phyloP scores from a whole-genome alignment of 2,113 vertebrate species.

The Proteles cristata region DNA sequence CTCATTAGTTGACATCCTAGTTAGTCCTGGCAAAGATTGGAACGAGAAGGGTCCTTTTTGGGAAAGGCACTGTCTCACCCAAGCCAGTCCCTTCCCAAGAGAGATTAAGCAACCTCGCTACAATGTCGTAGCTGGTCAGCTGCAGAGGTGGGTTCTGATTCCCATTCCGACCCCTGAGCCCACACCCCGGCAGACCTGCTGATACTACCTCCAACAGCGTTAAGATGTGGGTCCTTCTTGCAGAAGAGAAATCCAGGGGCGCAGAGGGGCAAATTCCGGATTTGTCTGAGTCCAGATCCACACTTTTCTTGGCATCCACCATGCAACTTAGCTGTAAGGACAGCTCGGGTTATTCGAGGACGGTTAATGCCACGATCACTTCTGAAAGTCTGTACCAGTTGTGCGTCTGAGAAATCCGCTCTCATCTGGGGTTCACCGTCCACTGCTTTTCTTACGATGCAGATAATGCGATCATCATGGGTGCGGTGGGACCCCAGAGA shows the following conservation, averaged over 20 bases:
- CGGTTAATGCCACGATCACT: fast-evolving
- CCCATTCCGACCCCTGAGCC: neutral
- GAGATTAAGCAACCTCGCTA: neutral
- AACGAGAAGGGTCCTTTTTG: neutral
- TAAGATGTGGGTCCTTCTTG: neutral
- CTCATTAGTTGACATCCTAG: neutral
- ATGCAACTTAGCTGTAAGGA: neutral
- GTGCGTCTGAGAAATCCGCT: neutral
- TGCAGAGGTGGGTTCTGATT: neutral
- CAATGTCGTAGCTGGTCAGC: neutral
- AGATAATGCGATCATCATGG: neutral
- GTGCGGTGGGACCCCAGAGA: neutral
- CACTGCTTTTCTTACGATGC: conserved; percentile 35
- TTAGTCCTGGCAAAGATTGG: neutral
- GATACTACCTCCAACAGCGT: fast-evolving
- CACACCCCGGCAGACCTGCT: fast-evolving
- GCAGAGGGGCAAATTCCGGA: neutral
- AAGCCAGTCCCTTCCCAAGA: neutral
- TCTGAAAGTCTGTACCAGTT: neutral
- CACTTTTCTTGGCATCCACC: neutral
- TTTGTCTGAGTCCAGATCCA: neutral
- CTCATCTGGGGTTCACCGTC: neutral
- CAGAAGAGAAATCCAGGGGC: neutral
- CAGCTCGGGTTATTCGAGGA: neutral
- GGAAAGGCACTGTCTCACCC: neutral